A percentile compares a stretch with the other conserved stretches of the same genome.
Evolutionary conservation across 2,113 vertebrate species (phyloP).

Genomic region (Prietella phreatophila): DNA sequence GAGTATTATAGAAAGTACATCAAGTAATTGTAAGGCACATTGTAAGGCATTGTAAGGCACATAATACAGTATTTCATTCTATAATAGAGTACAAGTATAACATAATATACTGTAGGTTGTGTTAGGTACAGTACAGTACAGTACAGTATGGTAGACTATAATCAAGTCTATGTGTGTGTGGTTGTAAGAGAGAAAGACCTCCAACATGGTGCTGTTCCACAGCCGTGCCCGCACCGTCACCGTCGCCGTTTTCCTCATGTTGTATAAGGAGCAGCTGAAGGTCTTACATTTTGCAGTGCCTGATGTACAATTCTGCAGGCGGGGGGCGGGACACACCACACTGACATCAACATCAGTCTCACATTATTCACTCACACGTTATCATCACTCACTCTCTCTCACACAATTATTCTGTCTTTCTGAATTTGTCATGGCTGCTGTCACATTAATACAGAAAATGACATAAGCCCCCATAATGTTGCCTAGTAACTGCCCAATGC

Average conservation of each 20-base stretch:
- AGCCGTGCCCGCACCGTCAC: conserved; percentile 78
- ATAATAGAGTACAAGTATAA: background rate
- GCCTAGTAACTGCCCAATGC: conserved; percentile 20
- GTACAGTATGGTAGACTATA: background rate
- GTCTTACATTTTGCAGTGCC: conserved; percentile 73
- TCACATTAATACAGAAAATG: background rate
- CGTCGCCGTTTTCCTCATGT: conserved; percentile 62
- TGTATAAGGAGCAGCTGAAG: conserved; percentile 76
- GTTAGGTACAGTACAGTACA: background rate
- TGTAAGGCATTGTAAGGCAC: background rate
- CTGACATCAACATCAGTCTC: background rate
- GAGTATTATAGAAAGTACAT: background rate
- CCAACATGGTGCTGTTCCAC: conserved; percentile 84
- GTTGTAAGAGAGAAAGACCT: background rate
- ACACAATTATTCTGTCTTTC: background rate
- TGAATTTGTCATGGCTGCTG: background rate
- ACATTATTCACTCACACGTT: background rate
- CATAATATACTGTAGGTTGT: too few relatives aligned
- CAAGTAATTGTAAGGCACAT: background rate
- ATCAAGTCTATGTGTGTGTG: conserved; percentile 11
- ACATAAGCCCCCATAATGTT: background rate
- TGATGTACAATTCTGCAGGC: conserved; percentile 69
- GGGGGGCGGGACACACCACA: background rate
- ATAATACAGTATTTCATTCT: background rate
- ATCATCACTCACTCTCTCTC: background rate